phyloP scores from a whole-genome alignment of 2,797 vertebrate genomes.

The Botia almorhae region DNA sequence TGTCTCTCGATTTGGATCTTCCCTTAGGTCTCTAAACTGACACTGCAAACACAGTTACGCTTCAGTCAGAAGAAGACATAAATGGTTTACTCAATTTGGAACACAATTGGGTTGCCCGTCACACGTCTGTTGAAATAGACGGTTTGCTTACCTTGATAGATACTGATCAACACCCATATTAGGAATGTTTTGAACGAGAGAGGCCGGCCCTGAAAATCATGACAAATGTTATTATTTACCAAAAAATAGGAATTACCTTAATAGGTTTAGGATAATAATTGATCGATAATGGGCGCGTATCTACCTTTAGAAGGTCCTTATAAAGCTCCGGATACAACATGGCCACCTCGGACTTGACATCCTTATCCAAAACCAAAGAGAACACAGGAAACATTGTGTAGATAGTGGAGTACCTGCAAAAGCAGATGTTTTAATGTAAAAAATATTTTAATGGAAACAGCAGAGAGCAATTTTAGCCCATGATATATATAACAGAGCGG shows the following conservation, averaged over 20 bases:
- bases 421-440: not conserved
- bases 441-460: not conserved
- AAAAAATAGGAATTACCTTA: not conserved
- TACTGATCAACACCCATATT: conserved; percentile 98
- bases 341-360: conserved; percentile 97
- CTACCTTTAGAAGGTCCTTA: conserved; percentile 98
- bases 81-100: conserved; percentile 32
- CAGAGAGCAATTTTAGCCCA: not conserved
- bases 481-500: too few species aligned
- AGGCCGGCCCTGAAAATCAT: conserved; percentile 86
- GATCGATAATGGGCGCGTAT: not conserved
- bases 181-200: conserved; percentile 97
- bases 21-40: conserved; percentile 33
- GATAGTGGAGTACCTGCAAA: conserved; percentile 90
- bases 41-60: conserved; percentile 27
- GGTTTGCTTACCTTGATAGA: conserved; percentile 92
- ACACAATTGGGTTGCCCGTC: not conserved
- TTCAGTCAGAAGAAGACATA: conserved; percentile 38
- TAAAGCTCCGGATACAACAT: conserved; percentile 98
- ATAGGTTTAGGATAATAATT: not conserved
- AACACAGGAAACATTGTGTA: conserved; percentile 99
- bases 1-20: conserved; percentile 25
- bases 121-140: too few species aligned
- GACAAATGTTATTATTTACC: not conserved
- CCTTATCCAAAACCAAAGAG: conserved; percentile 97